Percentiles rank a stretch among this genome's conserved stretches.
These are phyloP conservation scores for Prorops nasuta DNA, from an alignment of 1,140 invertebrate genomes.

Conservation along the genomic window DNA sequence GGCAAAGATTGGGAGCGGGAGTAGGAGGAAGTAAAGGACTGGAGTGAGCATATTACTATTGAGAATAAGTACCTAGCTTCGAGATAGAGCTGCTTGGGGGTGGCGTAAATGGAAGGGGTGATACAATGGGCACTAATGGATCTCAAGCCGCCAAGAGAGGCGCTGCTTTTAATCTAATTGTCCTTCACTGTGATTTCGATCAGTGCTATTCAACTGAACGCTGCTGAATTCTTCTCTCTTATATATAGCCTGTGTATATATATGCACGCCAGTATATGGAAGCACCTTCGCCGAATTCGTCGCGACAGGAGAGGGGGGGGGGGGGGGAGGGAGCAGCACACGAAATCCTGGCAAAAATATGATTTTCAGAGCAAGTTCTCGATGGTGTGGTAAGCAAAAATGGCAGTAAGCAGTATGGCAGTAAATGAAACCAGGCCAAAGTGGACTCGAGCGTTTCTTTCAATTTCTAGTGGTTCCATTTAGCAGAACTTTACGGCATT, in stretches of 20 bases:
- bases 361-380: too few species aligned
- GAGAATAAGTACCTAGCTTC: constrained; percentile 58
- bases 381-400: too few species aligned
- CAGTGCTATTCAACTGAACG: constrained; percentile 37
- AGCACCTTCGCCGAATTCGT: neutral
- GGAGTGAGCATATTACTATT: constrained; percentile 60
- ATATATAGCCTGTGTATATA: too few species aligned
- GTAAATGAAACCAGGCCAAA: constrained; percentile 20
- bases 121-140: constrained; percentile 58
- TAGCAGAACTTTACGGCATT: constrained; percentile 32
- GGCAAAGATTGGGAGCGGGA: constrained; percentile 28
- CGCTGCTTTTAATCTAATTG: constrained; percentile 60
- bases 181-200: constrained; percentile 47
- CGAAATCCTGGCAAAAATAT: neutral
- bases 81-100: constrained; percentile 46
- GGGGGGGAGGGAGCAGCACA: neutral
- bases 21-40: too few species aligned
- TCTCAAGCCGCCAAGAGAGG: constrained; percentile 56
- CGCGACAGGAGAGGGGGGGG: neutral
- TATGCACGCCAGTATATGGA: too few species aligned
- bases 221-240: constrained; percentile 18
- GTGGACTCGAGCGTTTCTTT: constrained; percentile 31
- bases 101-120: constrained; percentile 38
- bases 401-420: too few species aligned
- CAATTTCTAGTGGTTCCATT: constrained; percentile 34